phyloP scores from a whole-genome alignment of 2,797 vertebrate genomes.

The Craterocephalus amniculus region DNA sequence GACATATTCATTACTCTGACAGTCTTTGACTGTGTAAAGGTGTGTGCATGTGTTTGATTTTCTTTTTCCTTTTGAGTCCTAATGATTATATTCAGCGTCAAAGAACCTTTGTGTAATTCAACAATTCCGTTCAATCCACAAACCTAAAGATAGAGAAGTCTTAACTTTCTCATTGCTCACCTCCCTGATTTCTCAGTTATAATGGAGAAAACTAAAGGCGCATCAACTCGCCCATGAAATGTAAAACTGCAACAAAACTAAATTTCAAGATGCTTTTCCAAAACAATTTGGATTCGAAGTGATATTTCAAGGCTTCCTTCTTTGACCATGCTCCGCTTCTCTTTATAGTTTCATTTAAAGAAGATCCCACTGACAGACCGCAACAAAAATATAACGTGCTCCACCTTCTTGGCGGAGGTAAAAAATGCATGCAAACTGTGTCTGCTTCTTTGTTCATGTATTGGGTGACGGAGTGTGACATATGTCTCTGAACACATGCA shows the following conservation, averaged over 20 bases:
- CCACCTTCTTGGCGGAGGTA: not conserved
- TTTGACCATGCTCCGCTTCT: not conserved
- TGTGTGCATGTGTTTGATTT: not conserved
- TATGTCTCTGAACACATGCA: constrained; percentile 17
- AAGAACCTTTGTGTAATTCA: not conserved
- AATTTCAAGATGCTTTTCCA: not conserved
- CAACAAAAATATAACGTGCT: not conserved
- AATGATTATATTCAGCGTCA: not conserved
- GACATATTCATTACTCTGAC: not conserved
- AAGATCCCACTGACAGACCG: not conserved
- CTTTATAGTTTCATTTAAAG: not conserved
- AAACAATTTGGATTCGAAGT: not conserved
- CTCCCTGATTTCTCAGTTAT: not conserved
- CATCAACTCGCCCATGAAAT: not conserved
- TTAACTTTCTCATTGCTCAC: not conserved
- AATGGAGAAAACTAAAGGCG: not conserved
- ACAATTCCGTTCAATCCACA: not conserved
- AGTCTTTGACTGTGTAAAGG: not conserved
- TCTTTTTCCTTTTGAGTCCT: not conserved
- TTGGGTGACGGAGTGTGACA: constrained; percentile 22
- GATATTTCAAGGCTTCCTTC: not conserved
- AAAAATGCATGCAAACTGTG: not conserved
- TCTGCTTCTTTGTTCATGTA: constrained; percentile 14
- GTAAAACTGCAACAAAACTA: not conserved
- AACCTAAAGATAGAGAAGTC: not conserved